A percentile compares a stretch with the other conserved stretches of the same genome.
phyloP scores from a whole-genome alignment of 37 sponge, comb jelly and placozoan species.

The Cladorhizidae sp. region DNA sequence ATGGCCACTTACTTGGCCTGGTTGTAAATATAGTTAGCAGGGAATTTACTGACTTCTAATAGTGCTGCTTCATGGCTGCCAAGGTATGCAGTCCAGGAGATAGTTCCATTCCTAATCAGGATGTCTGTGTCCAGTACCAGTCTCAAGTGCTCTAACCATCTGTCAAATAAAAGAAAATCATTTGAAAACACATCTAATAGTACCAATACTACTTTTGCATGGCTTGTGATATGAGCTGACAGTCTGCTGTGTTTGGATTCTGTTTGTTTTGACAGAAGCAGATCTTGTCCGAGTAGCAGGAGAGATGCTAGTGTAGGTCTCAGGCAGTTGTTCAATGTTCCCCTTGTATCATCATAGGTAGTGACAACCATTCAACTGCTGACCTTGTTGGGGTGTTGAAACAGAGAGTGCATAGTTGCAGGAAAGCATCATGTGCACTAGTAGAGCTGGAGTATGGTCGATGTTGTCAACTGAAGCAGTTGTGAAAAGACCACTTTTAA shows the following conservation, averaged over 20 bases:
- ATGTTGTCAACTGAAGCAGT: constrained; percentile 41
- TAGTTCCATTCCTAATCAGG: neutral
- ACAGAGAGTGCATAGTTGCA: constrained; percentile 22
- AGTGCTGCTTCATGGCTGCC: constrained; percentile 16
- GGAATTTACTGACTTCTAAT: neutral
- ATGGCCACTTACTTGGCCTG: constrained; percentile 38
- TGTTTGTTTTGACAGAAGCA: neutral
- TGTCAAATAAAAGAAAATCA: neutral
- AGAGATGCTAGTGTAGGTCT: constrained; percentile 24
- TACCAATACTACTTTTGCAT: too few relatives aligned
- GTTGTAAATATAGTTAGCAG: constrained; percentile 10
- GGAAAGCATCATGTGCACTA: constrained; percentile 33
- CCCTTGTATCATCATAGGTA: neutral
- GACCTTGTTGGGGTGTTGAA: neutral
- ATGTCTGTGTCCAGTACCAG: neutral
- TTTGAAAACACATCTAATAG: constrained; percentile 9
- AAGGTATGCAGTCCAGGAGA: constrained; percentile 48
- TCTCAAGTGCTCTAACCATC: constrained; percentile 7
- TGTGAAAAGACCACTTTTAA: constrained; percentile 18
- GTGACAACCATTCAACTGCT: constrained; percentile 1
- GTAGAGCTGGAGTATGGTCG: constrained; percentile 33
- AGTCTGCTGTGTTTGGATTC: neutral
- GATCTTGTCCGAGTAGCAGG: neutral
- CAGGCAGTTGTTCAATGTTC: constrained; percentile 2
- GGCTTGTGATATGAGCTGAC: too few relatives aligned